Evolutionary conservation across 2,113 vertebrate species (phyloP), one percentile per base, ranked within the genome.

Genomic region (Chaenocephalus aceratus): DNA sequence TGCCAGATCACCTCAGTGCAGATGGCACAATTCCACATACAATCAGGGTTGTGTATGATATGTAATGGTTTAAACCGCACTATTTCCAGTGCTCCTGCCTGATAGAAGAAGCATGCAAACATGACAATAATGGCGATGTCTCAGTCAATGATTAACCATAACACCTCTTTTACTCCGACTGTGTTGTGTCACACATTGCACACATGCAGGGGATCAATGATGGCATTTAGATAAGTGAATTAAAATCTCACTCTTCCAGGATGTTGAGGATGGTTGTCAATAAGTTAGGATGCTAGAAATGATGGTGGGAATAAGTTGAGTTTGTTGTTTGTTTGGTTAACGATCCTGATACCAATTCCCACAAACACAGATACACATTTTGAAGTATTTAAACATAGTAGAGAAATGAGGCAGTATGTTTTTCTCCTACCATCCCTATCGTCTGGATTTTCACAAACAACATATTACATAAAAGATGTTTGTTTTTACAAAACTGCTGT

Each of bases 361-460:
- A 30, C 30, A 4, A 30, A 30, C 36, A 41, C 1, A 41, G 36
- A 41, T 41, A 41, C 36, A 41, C 36, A 41, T 7, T 6, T 41
- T 58, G 26, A 30, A 62, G 48, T 34, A 46, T 69, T 62, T 48
- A 51, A 64, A 48, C 30, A 30, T 4, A 30, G 16, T 11, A 1
- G 45, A 53, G 14, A 53, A 26, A 69, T 69, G 44, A 54, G 44
- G 53, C 44, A 78, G 13, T 11, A 21, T 73, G 53, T 65, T 75
- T 75, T 26, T 48, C 16, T 15, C n/a, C 58, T 53, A 53, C 23
- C 6, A 26, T 57, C 49, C 62, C 44, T 53, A 51, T 51, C 57
- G 14, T 54, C 23, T 71, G 2, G 0, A 3, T 71, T 66, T 66
- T 79, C 46, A 51, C 4, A 7, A 8, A 5, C 10, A 48, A 58